Evolutionary conservation across 2,797 vertebrate species (phyloP), one percentile per base, ranked within the genome.

Genomic region (Babyrousa celebensis): DNA sequence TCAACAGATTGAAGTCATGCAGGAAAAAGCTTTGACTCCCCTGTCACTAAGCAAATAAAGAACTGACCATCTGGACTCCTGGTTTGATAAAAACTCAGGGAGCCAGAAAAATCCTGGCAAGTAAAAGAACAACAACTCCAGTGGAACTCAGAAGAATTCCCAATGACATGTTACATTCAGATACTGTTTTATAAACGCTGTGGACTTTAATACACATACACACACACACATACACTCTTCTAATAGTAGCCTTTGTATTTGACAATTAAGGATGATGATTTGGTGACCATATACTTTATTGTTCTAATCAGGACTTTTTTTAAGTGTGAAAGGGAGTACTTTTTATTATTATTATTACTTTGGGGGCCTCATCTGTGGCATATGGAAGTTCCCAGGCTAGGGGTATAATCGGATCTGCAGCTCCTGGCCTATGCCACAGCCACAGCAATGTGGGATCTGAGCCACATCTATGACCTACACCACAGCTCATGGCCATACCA

Each of bases 61-160:
- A 93, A 85, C 67, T 96, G 96, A 96, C 94, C 95, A 97, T 97
- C 97, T 97, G 96, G 95, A 93, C 86, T 92, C 63, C 32, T 85
- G 36, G 71, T 93, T 68, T 96, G 96, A 98, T 97, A 89, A 95
- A 94, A 78, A 85, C 94, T 43, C 18, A 82, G 21, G 18, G 60
- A 95, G 82, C 95, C 93, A 97, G 79, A 97, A 93, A 96, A 78
- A 83, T 91, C 36, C 77, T 97, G 95, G 93, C 96, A 95, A 93
- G 68, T 89, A 16, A 63, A 91, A 88, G 29, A 71, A 67, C 72
- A n/a, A n/a, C n/a, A 91, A 23, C 29, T 89, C 83, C 80, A 96
- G 68, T 40, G 12, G 40, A 94, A 91, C 78, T 89, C 75, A 65
- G 75, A 96, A 96, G 94, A 82, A 84, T 91, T 92, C 62, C 91